Conservation (phyloP, 1,140 invertebrate genomes). For the Zaprionus inermis region DNA sequence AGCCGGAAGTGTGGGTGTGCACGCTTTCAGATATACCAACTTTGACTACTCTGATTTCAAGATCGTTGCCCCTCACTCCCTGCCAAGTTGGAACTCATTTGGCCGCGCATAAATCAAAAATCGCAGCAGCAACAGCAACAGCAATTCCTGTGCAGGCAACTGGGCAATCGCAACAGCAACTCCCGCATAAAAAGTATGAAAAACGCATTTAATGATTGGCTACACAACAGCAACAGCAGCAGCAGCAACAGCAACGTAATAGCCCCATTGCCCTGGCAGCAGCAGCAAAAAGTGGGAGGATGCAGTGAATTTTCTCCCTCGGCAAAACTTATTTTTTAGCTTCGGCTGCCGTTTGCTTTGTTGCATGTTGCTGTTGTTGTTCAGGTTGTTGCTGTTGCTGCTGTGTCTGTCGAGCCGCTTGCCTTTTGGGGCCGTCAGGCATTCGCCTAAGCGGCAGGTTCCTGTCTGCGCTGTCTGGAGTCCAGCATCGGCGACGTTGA, state of each 20-base stretch:
- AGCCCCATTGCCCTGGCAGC: conserved; percentile 66
- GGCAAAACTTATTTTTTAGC: conserved; percentile 50
- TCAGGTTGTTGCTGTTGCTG: conserved; percentile 41
- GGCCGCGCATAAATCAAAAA: conserved; percentile 77
- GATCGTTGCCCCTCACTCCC: conserved; percentile 18
- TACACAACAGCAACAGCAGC: conserved; percentile 52
- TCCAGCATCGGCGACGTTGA: conserved; percentile 67
- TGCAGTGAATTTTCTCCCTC: conserved; percentile 77
- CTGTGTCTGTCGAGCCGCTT: conserved; percentile 66
- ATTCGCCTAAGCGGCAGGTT: conserved; percentile 82
- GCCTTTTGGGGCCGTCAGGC: conserved; percentile 80
- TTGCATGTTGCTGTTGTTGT: conserved; percentile 38
- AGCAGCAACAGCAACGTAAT: conserved; percentile 65
- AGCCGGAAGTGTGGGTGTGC: conserved; percentile 80
- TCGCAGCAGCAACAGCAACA: conserved; percentile 60
- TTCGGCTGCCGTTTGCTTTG: conserved; percentile 38
- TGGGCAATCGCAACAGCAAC: conserved; percentile 51
- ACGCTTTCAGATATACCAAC: conserved; percentile 67
- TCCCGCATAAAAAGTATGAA: conserved; percentile 78
- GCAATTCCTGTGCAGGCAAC: conserved; percentile 43
- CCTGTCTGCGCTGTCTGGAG: conserved; percentile 62
- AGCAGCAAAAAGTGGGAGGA: conserved; percentile 81
- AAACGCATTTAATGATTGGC: conserved; percentile 80
- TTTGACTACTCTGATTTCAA: conserved; percentile 18
- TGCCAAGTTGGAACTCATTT: conserved; percentile 69